These are phyloP conservation scores for Stenotaenia linearis DNA, from an alignment of 2,888 invertebrate species.

Conservation along the genomic window DNA sequence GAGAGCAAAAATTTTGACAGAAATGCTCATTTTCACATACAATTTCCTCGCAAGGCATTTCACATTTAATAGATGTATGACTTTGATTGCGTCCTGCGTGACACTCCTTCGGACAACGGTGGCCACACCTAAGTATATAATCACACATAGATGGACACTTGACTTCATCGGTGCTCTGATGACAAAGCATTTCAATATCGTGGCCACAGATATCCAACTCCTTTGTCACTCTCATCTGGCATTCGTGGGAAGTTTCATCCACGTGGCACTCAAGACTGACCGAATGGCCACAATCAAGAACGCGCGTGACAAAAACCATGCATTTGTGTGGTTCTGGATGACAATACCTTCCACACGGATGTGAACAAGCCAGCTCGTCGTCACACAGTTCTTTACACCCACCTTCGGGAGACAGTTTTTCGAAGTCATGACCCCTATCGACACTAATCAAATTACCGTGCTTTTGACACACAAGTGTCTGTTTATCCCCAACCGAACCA, in stretches of 20 bases:
- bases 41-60: constrained; percentile 36
- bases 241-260: constrained; percentile 38
- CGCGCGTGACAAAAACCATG: background rate
- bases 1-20: no score
- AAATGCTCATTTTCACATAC: constrained; percentile 37
- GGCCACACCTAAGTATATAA: constrained; percentile 42
- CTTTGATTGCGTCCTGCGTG: background rate
- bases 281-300: background rate
- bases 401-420: background rate
- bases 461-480: background rate
- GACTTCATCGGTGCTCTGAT: background rate
- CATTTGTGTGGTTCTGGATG: no score
- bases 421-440: background rate
- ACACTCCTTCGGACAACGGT: constrained; percentile 36
- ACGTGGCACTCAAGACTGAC: background rate
- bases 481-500: background rate
- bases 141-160: background rate
- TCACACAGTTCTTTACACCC: no score
- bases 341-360: no score
- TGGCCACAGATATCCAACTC: constrained; percentile 41
- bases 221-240: constrained; percentile 39
- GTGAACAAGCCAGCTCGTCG: no score
- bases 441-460: background rate
- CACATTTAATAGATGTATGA: constrained; percentile 38
- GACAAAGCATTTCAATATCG: background rate